Percentiles rank a stretch among this genome's conserved stretches.
Conservation (phyloP, 2,888 invertebrate genomes). For the Ephialtes manifestator region DNA sequence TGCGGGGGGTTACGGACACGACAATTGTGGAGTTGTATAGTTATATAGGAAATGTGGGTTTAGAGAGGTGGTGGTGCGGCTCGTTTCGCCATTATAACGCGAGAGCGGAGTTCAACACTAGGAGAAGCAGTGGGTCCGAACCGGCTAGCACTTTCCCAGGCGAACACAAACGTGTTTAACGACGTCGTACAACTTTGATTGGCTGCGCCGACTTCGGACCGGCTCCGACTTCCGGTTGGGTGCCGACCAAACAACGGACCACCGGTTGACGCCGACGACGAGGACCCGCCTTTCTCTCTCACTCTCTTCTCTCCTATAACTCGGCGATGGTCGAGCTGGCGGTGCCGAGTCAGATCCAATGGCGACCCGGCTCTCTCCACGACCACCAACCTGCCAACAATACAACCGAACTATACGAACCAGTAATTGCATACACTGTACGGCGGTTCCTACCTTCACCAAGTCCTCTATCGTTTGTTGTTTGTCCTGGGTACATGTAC, state of each 20-base stretch:
- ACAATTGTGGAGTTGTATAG: conserved; percentile 41
- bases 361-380: conserved; percentile 14
- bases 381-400: conserved; percentile 33
- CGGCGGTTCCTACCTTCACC: not conserved
- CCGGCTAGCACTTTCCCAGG: conserved; percentile 10
- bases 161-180: conserved; percentile 73
- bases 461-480: conserved; percentile 30
- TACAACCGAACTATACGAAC: conserved; percentile 9
- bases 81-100: conserved; percentile 71
- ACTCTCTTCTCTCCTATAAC: conserved; percentile 21
- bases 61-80: conserved; percentile 45
- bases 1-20: conserved; percentile 3
- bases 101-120: conserved; percentile 33
- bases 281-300: conserved; percentile 18
- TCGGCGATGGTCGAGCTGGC: conserved; percentile 25
- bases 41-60: conserved; percentile 68
- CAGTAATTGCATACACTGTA: conserved; percentile 33
- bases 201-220: conserved; percentile 73
- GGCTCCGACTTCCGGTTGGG: conserved; percentile 65
- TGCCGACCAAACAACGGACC: conserved; percentile 64
- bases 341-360: conserved; percentile 1
- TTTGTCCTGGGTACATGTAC: conserved; percentile 12
- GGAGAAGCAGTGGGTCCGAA: not conserved
- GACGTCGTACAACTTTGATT: conserved; percentile 77
- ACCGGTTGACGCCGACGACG: conserved; percentile 55